These are phyloP conservation scores for Podarcis siculus DNA, from an alignment of 2,797 vertebrate species.

Conservation along the genomic window DNA sequence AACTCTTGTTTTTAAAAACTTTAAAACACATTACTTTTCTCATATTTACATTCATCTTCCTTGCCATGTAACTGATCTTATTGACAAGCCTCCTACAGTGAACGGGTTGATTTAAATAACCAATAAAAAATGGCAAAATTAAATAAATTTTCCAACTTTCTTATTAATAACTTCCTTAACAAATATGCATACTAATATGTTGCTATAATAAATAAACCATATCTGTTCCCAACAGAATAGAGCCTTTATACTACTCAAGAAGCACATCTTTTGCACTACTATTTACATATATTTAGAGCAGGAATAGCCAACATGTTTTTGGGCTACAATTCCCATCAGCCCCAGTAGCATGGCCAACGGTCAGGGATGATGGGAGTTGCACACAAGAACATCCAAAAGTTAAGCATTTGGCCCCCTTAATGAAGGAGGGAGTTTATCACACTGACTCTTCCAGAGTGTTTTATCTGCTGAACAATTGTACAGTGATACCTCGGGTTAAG, in stretches of 20 bases:
- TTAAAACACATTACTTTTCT: not conserved
- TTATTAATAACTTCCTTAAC: not conserved
- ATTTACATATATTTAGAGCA: not conserved
- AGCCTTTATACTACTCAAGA: constrained; percentile 5
- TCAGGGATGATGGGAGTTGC: no score
- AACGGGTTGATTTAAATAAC: not conserved
- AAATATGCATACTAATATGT: not conserved
- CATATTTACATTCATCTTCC: constrained; percentile 27
- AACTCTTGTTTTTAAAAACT: not conserved
- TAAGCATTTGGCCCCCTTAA: no score
- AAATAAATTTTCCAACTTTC: not conserved
- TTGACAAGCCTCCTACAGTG: not conserved
- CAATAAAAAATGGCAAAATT: not conserved
- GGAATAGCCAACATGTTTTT: not conserved
- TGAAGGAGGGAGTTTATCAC: no score
- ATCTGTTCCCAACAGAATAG: constrained; percentile 7
- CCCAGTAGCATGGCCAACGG: no score
- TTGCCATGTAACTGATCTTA: constrained; percentile 34
- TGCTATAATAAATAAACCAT: constrained; percentile 34
- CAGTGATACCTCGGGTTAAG: no score
- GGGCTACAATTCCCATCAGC: no score
- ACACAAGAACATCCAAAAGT: no score
- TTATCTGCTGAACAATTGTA: no score
- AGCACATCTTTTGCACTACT: not conserved
- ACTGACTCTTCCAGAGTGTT: no score